Evolutionary conservation across 2,113 vertebrate genomes (phyloP).

Genomic region (Verasper variegatus): DNA sequence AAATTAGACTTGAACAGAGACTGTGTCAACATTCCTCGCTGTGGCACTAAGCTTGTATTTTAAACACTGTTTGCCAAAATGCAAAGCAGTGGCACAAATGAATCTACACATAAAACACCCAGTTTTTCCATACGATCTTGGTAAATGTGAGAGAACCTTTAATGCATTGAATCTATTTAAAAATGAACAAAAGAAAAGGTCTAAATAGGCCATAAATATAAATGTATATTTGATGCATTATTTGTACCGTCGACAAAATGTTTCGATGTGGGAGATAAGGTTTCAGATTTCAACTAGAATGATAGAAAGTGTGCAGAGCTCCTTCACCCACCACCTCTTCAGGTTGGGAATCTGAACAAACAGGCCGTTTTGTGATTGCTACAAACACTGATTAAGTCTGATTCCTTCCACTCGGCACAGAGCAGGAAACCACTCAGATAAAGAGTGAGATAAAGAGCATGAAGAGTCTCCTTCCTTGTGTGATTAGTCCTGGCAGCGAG

Average conservation of each 20-base stretch:
- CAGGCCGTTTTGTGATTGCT: background rate
- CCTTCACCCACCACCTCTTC: background rate
- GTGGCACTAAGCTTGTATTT: background rate
- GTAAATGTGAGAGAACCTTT: background rate
- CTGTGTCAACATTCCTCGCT: slow-evolving; percentile 43
- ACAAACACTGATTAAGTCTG: slow-evolving; percentile 1
- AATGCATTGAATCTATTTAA: background rate
- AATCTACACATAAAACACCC: slow-evolving; percentile 9
- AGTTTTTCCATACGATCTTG: background rate
- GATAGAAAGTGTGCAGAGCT: slow-evolving; percentile 1
- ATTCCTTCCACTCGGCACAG: background rate
- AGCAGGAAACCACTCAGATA: background rate
- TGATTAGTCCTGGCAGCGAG: background rate
- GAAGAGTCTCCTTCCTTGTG: background rate
- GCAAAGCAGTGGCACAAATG: slow-evolving; percentile 31
- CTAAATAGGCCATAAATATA: too few relatives aligned
- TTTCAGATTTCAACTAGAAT: background rate
- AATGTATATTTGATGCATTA: background rate
- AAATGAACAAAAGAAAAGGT: background rate
- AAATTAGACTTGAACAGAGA: slow-evolving; percentile 30
- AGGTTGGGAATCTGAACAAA: background rate
- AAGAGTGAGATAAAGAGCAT: background rate
- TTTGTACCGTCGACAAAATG: background rate
- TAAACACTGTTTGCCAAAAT: slow-evolving; percentile 23
- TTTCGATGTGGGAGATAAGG: background rate